Evolutionary conservation across 2,113 vertebrate species (phyloP).

Genomic region (Calonectris borealis): DNA sequence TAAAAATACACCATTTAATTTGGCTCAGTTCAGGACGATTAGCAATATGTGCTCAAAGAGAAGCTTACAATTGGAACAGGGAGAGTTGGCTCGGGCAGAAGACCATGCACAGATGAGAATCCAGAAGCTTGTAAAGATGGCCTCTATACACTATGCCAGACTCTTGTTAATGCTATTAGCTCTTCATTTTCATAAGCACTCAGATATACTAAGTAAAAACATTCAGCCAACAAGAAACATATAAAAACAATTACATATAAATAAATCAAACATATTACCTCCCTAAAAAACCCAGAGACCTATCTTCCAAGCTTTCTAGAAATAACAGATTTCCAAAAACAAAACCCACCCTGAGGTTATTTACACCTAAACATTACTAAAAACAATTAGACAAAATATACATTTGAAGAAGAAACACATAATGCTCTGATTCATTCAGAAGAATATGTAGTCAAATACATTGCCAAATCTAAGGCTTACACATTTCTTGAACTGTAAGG

Average conservation of each 20-base stretch:
- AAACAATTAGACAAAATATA: neutral
- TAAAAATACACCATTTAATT: conserved; percentile 68
- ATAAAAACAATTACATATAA: neutral
- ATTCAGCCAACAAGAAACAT: neutral
- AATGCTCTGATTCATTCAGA: neutral
- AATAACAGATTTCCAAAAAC: neutral
- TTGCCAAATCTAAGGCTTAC: neutral
- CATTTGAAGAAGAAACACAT: neutral
- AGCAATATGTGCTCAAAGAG: conserved; percentile 28
- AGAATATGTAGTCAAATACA: neutral
- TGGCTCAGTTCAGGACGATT: conserved; percentile 42
- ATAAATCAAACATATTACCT: neutral
- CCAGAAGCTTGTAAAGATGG: conserved; percentile 19
- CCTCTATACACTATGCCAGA: neutral
- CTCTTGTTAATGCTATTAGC: conserved; percentile 3
- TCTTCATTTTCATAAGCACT: conserved; percentile 10
- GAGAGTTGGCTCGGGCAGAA: neutral
- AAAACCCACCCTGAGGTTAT: neutral
- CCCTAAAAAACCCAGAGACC: neutral
- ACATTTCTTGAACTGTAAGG: neutral
- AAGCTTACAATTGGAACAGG: neutral
- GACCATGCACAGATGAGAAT: neutral
- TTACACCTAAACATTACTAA: neutral
- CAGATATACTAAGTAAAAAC: neutral
- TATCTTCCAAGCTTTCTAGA: neutral